Percentiles rank a stretch among this genome's conserved stretches.
Evolutionary conservation across 2,888 invertebrate genomes (phyloP).

Genomic region (Gibbula magus): DNA sequence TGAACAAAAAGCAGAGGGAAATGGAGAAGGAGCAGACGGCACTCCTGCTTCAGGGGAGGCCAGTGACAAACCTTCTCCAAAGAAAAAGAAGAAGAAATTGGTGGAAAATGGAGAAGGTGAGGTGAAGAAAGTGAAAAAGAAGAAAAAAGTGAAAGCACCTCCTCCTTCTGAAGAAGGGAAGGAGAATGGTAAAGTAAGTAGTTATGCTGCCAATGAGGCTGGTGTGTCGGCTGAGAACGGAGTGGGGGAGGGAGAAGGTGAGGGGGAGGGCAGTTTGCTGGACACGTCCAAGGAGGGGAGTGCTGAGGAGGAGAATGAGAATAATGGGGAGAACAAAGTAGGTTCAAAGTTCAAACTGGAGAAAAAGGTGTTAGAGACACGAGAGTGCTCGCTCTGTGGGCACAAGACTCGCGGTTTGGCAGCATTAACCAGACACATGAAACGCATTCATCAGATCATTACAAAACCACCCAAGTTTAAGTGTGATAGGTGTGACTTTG

Average conservation of each 20-base stretch:
- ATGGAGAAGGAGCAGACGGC: too few relatives aligned
- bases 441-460: constrained; percentile 42
- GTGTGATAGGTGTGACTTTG: constrained; percentile 66
- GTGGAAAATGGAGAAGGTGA: constrained; percentile 21
- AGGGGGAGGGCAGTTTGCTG: constrained; percentile 8
- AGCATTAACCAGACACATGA: constrained; percentile 47
- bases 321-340: constrained; percentile 13
- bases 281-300: constrained; percentile 18
- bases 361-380: constrained; percentile 40
- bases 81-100: not conserved
- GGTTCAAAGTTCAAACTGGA: constrained; percentile 22
- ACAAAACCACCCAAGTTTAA: constrained; percentile 30
- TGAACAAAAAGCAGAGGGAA: constrained; percentile 1
- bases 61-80: not conserved
- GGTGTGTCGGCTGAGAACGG: not conserved
- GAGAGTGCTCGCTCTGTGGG: constrained; percentile 42
- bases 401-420: constrained; percentile 42
- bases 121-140: constrained; percentile 23
- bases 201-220: constrained; percentile 23
- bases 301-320: constrained; percentile 3
- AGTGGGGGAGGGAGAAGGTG: constrained; percentile 24
- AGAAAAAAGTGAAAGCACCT: constrained; percentile 12
- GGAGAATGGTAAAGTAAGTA: constrained; percentile 33
- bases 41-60: not conserved
- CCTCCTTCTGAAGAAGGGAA: not conserved